A percentile compares a stretch with the other conserved stretches of the same genome.
Evolutionary conservation across 2,797 vertebrate genomes (phyloP).

Genomic region (Mastacembelus armatus): DNA sequence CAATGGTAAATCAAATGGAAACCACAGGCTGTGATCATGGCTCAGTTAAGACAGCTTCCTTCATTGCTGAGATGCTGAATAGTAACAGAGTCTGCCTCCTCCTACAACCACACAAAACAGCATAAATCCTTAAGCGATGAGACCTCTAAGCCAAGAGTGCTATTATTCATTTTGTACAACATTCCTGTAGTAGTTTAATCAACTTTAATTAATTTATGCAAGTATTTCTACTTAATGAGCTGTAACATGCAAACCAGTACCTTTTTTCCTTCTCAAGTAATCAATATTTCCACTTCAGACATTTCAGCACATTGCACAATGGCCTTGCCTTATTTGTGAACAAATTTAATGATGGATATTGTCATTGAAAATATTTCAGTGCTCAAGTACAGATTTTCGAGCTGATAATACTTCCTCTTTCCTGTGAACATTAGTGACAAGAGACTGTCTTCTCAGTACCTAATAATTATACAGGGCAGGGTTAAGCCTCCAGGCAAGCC

Average conservation of each 20-base stretch:
- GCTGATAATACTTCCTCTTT: conserved; percentile 28
- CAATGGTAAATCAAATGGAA: conserved; percentile 33
- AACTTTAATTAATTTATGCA: conserved; percentile 61
- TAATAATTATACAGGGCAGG: conserved; percentile 36
- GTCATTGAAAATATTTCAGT: conserved; percentile 10
- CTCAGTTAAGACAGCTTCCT: neutral
- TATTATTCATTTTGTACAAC: conserved; percentile 37
- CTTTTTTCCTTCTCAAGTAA: conserved; percentile 39
- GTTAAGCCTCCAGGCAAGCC: conserved; percentile 32
- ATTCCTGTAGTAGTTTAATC: conserved; percentile 51
- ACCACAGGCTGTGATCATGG: conserved; percentile 35
- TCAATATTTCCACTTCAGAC: conserved; percentile 67
- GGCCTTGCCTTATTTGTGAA: conserved; percentile 25
- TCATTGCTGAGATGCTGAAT: conserved; percentile 12
- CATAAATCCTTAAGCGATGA: conserved; percentile 36
- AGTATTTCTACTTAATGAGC: conserved; percentile 66
- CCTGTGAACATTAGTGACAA: conserved; percentile 19
- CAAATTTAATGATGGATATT: conserved; percentile 23
- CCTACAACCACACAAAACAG: conserved; percentile 17
- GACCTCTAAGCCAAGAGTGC: conserved; percentile 13
- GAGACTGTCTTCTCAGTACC: conserved; percentile 30
- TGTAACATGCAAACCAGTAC: conserved; percentile 55
- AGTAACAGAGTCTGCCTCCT: conserved; percentile 14
- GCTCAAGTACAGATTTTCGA: conserved; percentile 9
- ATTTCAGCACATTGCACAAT: conserved; percentile 49